Conservation (phyloP, 1,140 invertebrate species). For the Monochamus saltuarius region DNA sequence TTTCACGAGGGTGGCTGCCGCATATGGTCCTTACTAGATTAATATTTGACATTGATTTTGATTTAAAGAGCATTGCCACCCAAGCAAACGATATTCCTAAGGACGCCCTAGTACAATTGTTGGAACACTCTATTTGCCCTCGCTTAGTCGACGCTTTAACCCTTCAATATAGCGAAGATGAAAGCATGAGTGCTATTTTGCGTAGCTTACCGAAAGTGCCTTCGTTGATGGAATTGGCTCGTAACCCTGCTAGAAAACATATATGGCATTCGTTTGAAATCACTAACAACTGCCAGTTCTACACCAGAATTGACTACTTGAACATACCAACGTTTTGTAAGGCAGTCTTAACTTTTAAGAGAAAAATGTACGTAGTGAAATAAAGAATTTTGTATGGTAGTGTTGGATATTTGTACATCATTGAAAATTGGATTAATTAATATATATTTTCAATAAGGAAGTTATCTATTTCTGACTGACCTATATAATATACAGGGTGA, state of each 20-base stretch:
- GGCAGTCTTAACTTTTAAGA: constrained; percentile 14
- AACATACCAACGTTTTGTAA: constrained; percentile 9
- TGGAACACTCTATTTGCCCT: not conserved
- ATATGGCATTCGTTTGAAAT: constrained; percentile 9
- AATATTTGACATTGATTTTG: not conserved
- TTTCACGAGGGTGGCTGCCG: not conserved
- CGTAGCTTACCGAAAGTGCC: constrained; percentile 3
- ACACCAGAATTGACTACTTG: constrained; percentile 10
- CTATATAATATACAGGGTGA: no score
- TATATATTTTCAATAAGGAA: no score
- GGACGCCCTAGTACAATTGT: not conserved
- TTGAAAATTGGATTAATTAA: no score
- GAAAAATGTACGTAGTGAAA: no score
- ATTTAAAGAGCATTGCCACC: not conserved
- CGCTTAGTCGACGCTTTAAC: not conserved
- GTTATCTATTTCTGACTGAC: no score
- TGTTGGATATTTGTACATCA: no score
- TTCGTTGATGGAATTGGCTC: constrained; percentile 17
- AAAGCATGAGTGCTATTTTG: constrained; percentile 2
- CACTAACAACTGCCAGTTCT: constrained; percentile 4
- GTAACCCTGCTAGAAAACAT: constrained; percentile 18
- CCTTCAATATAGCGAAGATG: not conserved
- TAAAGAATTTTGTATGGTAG: no score
- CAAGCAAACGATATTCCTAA: not conserved
- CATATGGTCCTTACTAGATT: not conserved